phyloP scores from a whole-genome alignment of 2,888 invertebrate genomes.

The Agrochola lota region DNA sequence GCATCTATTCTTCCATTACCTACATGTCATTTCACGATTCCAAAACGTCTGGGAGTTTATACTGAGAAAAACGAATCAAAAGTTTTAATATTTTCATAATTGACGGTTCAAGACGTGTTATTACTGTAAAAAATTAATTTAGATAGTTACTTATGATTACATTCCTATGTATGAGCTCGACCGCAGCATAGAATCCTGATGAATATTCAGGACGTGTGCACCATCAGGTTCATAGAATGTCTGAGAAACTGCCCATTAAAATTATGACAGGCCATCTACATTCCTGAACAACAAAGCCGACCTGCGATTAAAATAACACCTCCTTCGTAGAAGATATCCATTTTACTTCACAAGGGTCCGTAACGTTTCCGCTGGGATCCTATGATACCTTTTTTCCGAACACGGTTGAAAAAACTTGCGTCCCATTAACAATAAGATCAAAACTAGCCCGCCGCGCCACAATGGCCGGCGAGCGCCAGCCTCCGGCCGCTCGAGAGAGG shows the following conservation, averaged over 20 bases:
- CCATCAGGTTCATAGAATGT: slow-evolving; percentile 80
- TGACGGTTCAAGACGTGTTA: slow-evolving; percentile 20
- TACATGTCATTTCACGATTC: slow-evolving; percentile 8
- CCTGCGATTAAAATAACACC: slow-evolving; percentile 90
- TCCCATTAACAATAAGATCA: slow-evolving; percentile 91
- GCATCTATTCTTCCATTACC: slow-evolving; percentile 12
- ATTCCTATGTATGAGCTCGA: slow-evolving; percentile 57
- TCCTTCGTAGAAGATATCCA: slow-evolving; percentile 89
- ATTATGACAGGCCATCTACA: slow-evolving; percentile 90
- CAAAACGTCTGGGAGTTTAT: slow-evolving; percentile 1
- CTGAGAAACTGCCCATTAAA: slow-evolving; percentile 89
- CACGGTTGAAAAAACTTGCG: slow-evolving; percentile 88
- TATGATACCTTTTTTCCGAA: slow-evolving; percentile 89
- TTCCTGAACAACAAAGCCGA: slow-evolving; percentile 89
- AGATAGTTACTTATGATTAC: slow-evolving; percentile 53
- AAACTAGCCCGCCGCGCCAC: slow-evolving; percentile 89
- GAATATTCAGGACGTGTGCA: slow-evolving; percentile 85
- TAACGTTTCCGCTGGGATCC: slow-evolving; percentile 90
- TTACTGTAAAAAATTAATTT: slow-evolving; percentile 37
- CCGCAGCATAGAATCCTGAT: slow-evolving; percentile 70
- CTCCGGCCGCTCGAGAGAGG: slow-evolving; percentile 84
- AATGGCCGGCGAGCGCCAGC: slow-evolving; percentile 89
- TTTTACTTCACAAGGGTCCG: slow-evolving; percentile 89
- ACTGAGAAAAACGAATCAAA: slow-evolving; percentile 6
- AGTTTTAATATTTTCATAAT: slow-evolving; percentile 29